phyloP scores from a whole-genome alignment of 2,888 invertebrate species.

The Drosophila subquinaria region DNA sequence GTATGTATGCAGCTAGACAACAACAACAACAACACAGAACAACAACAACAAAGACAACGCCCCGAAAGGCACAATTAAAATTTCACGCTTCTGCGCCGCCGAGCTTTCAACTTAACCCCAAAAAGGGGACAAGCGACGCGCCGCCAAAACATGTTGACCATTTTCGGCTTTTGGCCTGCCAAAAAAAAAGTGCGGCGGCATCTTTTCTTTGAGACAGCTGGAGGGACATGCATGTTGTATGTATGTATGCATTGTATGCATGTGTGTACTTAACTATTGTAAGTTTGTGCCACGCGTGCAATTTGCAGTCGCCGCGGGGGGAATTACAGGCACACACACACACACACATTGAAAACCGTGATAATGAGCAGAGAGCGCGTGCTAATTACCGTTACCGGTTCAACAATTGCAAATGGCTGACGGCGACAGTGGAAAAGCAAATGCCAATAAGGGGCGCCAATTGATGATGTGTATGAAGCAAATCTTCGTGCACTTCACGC shows the following conservation, averaged over 20 bases:
- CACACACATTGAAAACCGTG: conserved; percentile 49
- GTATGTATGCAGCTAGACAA: conserved; percentile 39
- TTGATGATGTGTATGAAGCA: background rate
- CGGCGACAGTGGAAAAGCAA: background rate
- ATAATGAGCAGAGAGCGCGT: conserved; percentile 65
- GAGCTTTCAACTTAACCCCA: conserved; percentile 41
- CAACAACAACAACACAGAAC: conserved; percentile 21
- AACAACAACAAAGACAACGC: conserved; percentile 52
- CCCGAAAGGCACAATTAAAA: conserved; percentile 80
- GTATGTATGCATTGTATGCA: background rate
- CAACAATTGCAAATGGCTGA: conserved; percentile 33
- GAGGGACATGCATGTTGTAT: conserved; percentile 15
- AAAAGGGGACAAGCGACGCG: conserved; percentile 58
- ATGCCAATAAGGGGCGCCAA: conserved; percentile 12
- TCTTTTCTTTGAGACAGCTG: conserved; percentile 62
- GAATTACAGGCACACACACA: conserved; percentile 37
- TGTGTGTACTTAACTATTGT: conserved; percentile 5
- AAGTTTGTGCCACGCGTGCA: conserved; percentile 66
- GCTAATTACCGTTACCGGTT: conserved; percentile 67
- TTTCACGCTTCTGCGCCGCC: conserved; percentile 68
- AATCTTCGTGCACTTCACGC: background rate
- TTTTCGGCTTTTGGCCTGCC: conserved; percentile 53
- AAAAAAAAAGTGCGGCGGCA: conserved; percentile 59
- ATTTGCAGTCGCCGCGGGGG: conserved; percentile 55
- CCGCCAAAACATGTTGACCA: conserved; percentile 58